Conservation (phyloP, 2,888 invertebrate genomes). For the Noctua comes region DNA sequence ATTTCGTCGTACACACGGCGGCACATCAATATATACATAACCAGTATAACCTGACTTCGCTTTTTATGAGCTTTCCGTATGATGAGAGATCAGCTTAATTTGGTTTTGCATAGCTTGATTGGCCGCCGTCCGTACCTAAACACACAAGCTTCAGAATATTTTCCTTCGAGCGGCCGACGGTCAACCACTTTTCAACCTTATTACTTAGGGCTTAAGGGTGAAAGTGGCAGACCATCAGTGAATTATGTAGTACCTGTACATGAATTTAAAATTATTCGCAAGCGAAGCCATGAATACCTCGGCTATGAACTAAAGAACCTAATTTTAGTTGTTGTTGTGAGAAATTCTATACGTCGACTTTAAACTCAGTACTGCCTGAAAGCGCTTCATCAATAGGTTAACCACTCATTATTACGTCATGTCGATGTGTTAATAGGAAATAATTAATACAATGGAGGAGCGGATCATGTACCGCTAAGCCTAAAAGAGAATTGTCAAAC, state of each 20-base stretch:
- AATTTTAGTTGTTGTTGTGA: neutral
- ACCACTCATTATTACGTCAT: neutral
- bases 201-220: no score
- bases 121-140: no score
- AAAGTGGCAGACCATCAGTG: no score
- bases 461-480: neutral
- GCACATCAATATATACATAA: no score
- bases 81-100: no score
- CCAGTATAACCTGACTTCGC: no score
- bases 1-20: no score
- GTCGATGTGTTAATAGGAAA: neutral
- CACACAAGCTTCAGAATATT: neutral
- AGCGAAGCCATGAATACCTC: neutral
- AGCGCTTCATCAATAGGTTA: neutral
- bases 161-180: neutral
- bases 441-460: neutral
- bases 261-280: conserved; percentile 5
- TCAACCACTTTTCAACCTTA: no score
- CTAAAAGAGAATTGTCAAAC: no score
- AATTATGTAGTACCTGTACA: neutral
- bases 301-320: neutral
- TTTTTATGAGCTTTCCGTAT: no score
- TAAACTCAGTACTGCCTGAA: neutral
- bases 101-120: no score
- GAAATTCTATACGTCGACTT: neutral